phyloP scores from a whole-genome alignment of 2,888 invertebrate genomes.

The Coronaproctus castanopsis region DNA sequence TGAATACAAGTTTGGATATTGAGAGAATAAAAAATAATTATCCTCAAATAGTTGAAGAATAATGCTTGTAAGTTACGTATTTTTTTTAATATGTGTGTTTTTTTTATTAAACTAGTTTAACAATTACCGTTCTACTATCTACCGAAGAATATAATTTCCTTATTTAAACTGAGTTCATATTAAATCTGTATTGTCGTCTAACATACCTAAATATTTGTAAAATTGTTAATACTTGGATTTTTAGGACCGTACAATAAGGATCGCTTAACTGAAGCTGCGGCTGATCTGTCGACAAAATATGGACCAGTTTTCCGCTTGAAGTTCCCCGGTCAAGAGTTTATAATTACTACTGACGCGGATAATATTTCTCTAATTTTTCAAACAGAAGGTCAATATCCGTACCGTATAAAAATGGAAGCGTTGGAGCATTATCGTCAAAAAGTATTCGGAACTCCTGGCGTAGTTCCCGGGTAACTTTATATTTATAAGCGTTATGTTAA shows the following conservation, averaged over 20 bases:
- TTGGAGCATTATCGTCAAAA: conserved; percentile 30
- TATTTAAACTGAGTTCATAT: no score
- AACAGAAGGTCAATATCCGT: conserved; percentile 32
- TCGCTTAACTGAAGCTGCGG: conserved; percentile 29
- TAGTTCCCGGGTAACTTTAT: conserved; percentile 31
- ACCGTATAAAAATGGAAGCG: conserved; percentile 33
- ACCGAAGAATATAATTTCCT: no score
- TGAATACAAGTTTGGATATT: no score
- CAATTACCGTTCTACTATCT: no score
- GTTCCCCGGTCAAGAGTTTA: conserved; percentile 28
- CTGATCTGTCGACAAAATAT: conserved; percentile 27
- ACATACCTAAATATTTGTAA: no score
- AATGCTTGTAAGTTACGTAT: no score
- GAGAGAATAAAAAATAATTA: no score
- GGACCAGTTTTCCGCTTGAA: conserved; percentile 31
- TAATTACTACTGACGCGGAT: conserved; percentile 31
- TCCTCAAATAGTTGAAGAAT: no score
- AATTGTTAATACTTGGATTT: no score
- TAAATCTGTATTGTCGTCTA: no score
- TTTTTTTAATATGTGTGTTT: no score
- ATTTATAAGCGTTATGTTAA: background rate
- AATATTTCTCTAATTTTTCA: conserved; percentile 30
- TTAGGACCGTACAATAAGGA: conserved; percentile 26
- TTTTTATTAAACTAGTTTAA: no score
- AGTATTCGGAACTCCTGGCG: conserved; percentile 30